A percentile compares a stretch with the other conserved stretches of the same genome.
Evolutionary conservation across 2,888 invertebrate genomes (phyloP).

Genomic region (Perdita meconis): DNA sequence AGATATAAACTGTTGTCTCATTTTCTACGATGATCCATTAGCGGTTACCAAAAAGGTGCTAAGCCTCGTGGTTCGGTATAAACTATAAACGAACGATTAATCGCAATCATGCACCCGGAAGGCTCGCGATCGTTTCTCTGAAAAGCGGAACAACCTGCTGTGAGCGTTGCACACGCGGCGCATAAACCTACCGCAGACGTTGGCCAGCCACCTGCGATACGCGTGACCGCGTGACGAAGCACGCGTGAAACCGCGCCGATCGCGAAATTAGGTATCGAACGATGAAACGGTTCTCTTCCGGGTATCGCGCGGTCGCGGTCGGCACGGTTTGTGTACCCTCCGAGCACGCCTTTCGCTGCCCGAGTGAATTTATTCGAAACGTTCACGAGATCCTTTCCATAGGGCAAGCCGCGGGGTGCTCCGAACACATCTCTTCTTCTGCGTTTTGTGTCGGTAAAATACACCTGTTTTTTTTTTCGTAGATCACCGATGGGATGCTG

Average conservation of each 20-base stretch:
- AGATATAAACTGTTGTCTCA: no score
- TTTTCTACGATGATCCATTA: no score
- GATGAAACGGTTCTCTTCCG: constrained; percentile 58
- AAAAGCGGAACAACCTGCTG: constrained; percentile 49
- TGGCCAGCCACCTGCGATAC: constrained; percentile 58
- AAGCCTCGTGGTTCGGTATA: background rate
- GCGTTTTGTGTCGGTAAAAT: constrained; percentile 4
- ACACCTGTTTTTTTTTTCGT: constrained; percentile 8
- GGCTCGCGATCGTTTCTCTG: constrained; percentile 23
- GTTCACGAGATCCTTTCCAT: constrained; percentile 42
- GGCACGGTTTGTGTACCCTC: constrained; percentile 3
- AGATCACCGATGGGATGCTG: background rate
- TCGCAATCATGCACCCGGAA: constrained; percentile 46
- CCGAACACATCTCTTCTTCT: constrained; percentile 22
- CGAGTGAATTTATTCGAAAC: constrained; percentile 34
- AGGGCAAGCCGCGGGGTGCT: constrained; percentile 3
- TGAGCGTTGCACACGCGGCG: constrained; percentile 15
- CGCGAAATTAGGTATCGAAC: constrained; percentile 58
- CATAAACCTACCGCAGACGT: constrained; percentile 39
- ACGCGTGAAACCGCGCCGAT: constrained; percentile 60
- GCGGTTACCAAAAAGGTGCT: background rate
- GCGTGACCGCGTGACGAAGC: constrained; percentile 62
- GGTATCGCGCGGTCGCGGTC: constrained; percentile 33
- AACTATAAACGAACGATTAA: constrained; percentile 34
- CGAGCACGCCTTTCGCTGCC: constrained; percentile 31